Evolutionary conservation across 2,888 invertebrate genomes (phyloP).

Genomic region (Agrilus biguttatus): DNA sequence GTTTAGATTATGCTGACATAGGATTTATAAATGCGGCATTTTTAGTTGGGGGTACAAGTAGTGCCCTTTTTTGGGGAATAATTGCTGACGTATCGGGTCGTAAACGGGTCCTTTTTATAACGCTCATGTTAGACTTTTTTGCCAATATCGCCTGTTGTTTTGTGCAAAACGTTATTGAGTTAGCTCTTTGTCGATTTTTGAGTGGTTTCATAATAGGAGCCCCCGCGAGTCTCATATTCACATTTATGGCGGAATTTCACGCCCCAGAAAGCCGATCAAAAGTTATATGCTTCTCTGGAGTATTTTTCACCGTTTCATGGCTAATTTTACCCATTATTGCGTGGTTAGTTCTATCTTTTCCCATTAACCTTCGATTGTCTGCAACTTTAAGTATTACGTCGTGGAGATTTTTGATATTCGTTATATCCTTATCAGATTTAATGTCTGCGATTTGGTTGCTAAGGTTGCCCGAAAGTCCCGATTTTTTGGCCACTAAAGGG

Average conservation of each 20-base stretch:
- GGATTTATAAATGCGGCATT: slow-evolving; percentile 59
- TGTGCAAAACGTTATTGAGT: slow-evolving; percentile 41
- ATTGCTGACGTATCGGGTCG: slow-evolving; percentile 64
- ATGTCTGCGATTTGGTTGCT: slow-evolving; percentile 42
- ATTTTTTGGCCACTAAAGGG: slow-evolving; percentile 53
- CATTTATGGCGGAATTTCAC: slow-evolving; percentile 53
- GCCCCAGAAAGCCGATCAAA: slow-evolving; percentile 41
- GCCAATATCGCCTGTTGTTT: slow-evolving; percentile 41
- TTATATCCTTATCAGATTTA: slow-evolving; percentile 49
- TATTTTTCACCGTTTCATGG: slow-evolving; percentile 55
- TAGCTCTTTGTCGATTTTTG: slow-evolving; percentile 45
- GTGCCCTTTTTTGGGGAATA: slow-evolving; percentile 69
- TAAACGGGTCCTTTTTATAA: slow-evolving; percentile 31
- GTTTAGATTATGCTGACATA: slow-evolving; percentile 47
- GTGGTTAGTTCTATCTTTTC: slow-evolving; percentile 19
- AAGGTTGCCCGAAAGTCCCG: slow-evolving; percentile 64
- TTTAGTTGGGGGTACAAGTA: slow-evolving; percentile 55
- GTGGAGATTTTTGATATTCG: slow-evolving; percentile 59
- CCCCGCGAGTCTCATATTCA: slow-evolving; percentile 44
- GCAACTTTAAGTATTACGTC: slow-evolving; percentile 42
- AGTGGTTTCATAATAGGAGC: slow-evolving; percentile 49
- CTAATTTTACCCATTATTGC: slow-evolving; percentile 44
- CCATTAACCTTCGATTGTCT: slow-evolving; percentile 11
- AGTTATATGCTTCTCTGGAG: slow-evolving; percentile 46
- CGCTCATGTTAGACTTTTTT: slow-evolving; percentile 30